Conservation (phyloP, 23 tunicate genomes). For the Pegea sp. region DNA sequence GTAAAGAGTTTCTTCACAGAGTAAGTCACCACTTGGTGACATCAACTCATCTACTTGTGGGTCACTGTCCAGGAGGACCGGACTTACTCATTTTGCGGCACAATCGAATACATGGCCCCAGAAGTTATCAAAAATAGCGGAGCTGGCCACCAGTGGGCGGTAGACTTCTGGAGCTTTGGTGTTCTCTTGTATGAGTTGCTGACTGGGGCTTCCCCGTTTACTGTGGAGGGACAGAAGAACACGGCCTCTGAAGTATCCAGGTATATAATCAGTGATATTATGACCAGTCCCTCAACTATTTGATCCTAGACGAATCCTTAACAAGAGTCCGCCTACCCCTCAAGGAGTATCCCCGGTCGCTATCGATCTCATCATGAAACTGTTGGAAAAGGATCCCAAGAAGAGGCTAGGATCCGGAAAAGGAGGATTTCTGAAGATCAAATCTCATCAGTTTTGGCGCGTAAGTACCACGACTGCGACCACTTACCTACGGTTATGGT, state of each 20-base stretch:
- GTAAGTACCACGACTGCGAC: no score
- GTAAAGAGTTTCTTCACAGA: conserved; percentile 57
- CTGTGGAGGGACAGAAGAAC: conserved; percentile 76
- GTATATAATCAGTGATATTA: no score
- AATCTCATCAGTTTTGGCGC: conserved; percentile 48
- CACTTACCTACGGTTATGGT: no score
- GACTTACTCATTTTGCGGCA: conserved; percentile 80
- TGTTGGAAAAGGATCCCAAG: conserved; percentile 67
- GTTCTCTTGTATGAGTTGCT: conserved; percentile 73
- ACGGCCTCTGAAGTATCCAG: conserved; percentile 67
- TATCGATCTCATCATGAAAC: conserved; percentile 51
- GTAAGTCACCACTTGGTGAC: conserved; percentile 5
- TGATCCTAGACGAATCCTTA: conserved; percentile 55
- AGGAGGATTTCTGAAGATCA: conserved; percentile 30
- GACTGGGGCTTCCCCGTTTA: conserved; percentile 93
- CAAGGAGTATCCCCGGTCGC: conserved; percentile 26
- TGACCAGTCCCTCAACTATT: no score
- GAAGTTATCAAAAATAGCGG: conserved; percentile 77
- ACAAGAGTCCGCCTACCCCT: conserved; percentile 58
- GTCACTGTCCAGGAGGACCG: conserved; percentile 28
- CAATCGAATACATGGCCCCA: conserved; percentile 97
- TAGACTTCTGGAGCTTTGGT: conserved; percentile 92
- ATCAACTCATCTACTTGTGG: neutral
- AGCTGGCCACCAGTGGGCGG: conserved; percentile 53
- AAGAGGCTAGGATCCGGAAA: conserved; percentile 44